These are phyloP conservation scores for Nymphalis polychloros DNA, from an alignment of 2,888 invertebrate genomes.

Conservation along the genomic window DNA sequence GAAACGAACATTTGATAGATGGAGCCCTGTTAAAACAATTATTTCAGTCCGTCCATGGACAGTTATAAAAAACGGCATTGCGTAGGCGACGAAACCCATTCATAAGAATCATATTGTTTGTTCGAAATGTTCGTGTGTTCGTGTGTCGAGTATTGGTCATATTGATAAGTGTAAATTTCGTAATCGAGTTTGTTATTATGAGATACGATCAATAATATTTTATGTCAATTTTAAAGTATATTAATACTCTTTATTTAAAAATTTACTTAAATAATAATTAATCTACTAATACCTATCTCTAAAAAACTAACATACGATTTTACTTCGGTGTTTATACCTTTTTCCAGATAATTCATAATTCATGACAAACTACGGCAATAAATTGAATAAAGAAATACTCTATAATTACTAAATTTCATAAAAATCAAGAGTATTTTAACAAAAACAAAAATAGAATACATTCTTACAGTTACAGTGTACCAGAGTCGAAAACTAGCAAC, in stretches of 20 bases:
- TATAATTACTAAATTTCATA: no score
- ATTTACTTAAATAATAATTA: not conserved
- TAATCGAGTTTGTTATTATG: constrained; percentile 15
- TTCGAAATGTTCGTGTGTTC: constrained; percentile 8
- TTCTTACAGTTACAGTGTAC: no score
- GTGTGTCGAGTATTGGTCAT: constrained; percentile 9
- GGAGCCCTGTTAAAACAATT: constrained; percentile 69
- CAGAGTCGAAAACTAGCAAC: no score
- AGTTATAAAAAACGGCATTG: constrained; percentile 51
- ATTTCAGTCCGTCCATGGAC: constrained; percentile 54
- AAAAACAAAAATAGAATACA: no score
- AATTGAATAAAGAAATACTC: no score
- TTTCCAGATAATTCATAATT: no score
- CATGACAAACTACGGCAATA: no score
- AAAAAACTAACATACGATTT: no score
- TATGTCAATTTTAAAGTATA: not conserved
- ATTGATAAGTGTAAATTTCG: constrained; percentile 19
- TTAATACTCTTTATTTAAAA: no score
- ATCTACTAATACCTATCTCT: no score
- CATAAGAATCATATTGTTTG: constrained; percentile 41
- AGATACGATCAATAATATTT: not conserved
- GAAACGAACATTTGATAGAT: constrained; percentile 41
- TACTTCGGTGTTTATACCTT: no score
- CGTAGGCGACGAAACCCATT: constrained; percentile 53
- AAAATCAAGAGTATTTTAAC: no score